Evolutionary conservation across 1,140 invertebrate genomes (phyloP).

Genomic region (Lucilia cuprina): DNA sequence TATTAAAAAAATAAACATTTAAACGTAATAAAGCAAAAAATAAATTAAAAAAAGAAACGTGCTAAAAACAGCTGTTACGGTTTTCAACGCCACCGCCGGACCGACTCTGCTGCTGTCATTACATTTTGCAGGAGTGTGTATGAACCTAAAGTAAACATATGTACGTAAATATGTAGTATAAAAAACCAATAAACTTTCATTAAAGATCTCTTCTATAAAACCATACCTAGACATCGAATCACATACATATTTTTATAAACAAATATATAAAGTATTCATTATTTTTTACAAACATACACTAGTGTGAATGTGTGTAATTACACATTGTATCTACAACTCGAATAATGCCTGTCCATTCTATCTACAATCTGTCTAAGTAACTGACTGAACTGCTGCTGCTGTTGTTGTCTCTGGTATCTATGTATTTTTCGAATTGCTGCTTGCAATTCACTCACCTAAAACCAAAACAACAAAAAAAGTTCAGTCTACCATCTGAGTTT

Average conservation of each 20-base stretch:
- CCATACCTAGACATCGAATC: too few species aligned
- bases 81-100: neutral
- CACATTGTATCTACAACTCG: neutral
- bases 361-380: neutral
- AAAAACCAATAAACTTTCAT: neutral
- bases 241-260: too few species aligned
- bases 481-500: constrained; percentile 14
- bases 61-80: constrained; percentile 10
- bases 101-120: neutral
- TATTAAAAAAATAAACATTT: constrained; percentile 4
- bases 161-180: neutral
- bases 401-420: too few species aligned
- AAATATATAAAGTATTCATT: too few species aligned
- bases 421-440: neutral
- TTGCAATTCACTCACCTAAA: neutral
- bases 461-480: neutral
- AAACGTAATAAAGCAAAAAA: neutral
- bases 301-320: neutral
- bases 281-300: neutral
- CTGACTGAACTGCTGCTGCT: neutral
- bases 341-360: neutral
- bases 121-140: neutral
- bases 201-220: too few species aligned
- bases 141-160: neutral
- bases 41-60: neutral